A percentile compares a stretch with the other conserved stretches of the same genome.
Evolutionary conservation across 2,113 vertebrate genomes (phyloP).

Genomic region (Ptyas mucosa): DNA sequence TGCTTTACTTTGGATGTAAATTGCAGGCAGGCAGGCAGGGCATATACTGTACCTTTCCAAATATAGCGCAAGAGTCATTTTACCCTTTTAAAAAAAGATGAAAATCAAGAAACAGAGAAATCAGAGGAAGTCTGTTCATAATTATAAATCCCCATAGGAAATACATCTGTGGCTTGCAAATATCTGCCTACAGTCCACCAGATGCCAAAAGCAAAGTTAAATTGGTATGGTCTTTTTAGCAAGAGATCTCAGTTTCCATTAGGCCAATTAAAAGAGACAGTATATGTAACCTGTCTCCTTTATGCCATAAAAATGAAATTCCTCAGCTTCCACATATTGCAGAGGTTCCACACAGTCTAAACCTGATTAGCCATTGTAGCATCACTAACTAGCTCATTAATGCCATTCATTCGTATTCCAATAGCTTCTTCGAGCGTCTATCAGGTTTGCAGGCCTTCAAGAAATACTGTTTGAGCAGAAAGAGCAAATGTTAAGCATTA

Average conservation of each 20-base stretch:
- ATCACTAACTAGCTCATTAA: conserved; percentile 13
- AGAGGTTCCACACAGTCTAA: not conserved
- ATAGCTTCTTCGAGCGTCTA: not conserved
- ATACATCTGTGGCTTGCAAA: not conserved
- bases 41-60: not conserved
- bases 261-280: not conserved
- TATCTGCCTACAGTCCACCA: not conserved
- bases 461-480: not conserved
- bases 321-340: not conserved
- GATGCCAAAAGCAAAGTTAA: not conserved
- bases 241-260: not conserved
- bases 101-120: not conserved
- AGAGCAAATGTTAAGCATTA: not conserved
- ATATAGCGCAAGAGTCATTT: not conserved
- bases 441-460: conserved; percentile 5
- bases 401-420: conserved; percentile 5
- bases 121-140: not conserved
- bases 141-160: not conserved
- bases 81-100: not conserved
- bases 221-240: not conserved
- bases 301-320: not conserved
- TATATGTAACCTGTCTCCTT: not conserved
- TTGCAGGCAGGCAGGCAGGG: not conserved
- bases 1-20: not conserved
- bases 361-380: conserved; percentile 25